A percentile compares a stretch with the other conserved stretches of the same genome.
Evolutionary conservation across 2,113 vertebrate genomes (phyloP).

Genomic region (Agapornis roseicollis): DNA sequence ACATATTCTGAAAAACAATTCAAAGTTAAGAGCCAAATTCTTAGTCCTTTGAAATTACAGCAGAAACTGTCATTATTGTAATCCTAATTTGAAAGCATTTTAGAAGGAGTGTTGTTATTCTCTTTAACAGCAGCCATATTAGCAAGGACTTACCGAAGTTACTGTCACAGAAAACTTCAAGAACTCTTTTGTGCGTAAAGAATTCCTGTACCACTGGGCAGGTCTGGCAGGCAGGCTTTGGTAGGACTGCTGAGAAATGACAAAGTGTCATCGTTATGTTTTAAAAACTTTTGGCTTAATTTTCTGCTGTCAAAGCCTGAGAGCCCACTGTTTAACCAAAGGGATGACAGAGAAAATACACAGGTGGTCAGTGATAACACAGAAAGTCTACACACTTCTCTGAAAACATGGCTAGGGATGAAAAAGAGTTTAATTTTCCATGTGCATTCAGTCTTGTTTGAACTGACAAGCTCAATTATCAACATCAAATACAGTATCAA

Average conservation of each 20-base stretch:
- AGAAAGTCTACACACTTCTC: neutral
- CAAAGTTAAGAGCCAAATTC: neutral
- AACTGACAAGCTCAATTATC: neutral
- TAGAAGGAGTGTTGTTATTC: neutral
- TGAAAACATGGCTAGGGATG: neutral
- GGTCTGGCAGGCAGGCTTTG: conserved; percentile 83
- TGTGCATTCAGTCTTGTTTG: neutral
- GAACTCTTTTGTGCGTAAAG: conserved; percentile 73
- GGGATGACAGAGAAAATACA: neutral
- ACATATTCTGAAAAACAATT: neutral
- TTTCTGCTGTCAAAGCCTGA: neutral
- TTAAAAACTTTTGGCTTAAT: neutral
- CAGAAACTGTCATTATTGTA: neutral
- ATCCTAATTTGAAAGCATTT: neutral
- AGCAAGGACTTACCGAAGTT: conserved; percentile 82
- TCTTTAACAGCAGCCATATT: neutral
- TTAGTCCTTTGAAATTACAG: neutral
- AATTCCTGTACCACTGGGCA: conserved; percentile 81
- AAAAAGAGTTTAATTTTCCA: neutral
- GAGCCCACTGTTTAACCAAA: neutral
- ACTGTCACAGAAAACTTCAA: conserved; percentile 80
- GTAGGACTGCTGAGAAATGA: conserved; percentile 73
- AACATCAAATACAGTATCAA: neutral
- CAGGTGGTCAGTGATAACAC: neutral
- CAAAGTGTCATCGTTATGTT: neutral